Conservation (phyloP, 2,797 vertebrate genomes). For the Poecilia picta region DNA sequence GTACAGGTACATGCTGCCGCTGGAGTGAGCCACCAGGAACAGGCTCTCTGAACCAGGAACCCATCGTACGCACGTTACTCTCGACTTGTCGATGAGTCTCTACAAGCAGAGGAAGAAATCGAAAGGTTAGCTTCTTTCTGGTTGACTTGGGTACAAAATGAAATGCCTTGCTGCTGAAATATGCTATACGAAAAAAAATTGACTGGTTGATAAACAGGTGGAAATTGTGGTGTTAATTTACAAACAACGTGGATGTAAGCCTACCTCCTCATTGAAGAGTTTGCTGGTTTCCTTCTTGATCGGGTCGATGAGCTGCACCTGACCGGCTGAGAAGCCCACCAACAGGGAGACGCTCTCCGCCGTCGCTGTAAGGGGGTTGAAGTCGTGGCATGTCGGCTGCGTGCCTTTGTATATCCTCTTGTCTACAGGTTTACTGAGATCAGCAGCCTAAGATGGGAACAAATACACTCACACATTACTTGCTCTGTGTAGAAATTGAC, state of each 20-base stretch:
- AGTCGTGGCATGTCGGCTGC: constrained; percentile 98
- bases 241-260: constrained; percentile 29
- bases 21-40: constrained; percentile 97
- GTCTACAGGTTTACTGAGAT: constrained; percentile 98
- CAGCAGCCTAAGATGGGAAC: constrained; percentile 85
- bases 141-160: not conserved
- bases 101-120: constrained; percentile 61
- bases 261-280: constrained; percentile 99
- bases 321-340: constrained; percentile 98
- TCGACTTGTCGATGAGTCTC: constrained; percentile 99
- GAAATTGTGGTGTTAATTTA: not conserved
- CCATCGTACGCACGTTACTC: constrained; percentile 98
- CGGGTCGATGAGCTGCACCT: constrained; percentile 98
- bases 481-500: not conserved
- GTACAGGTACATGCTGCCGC: constrained; percentile 97
- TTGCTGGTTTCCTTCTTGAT: constrained; percentile 99
- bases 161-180: no score
- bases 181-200: no score
- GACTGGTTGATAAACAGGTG: no score
- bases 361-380: constrained; percentile 97
- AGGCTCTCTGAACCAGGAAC: constrained; percentile 99
- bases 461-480: not conserved
- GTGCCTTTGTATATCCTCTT: constrained; percentile 99
- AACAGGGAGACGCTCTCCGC: constrained; percentile 97
- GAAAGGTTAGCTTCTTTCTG: constrained; percentile 34